Conservation (phyloP, 2,797 vertebrate genomes). For the Manis pentadactyla region DNA sequence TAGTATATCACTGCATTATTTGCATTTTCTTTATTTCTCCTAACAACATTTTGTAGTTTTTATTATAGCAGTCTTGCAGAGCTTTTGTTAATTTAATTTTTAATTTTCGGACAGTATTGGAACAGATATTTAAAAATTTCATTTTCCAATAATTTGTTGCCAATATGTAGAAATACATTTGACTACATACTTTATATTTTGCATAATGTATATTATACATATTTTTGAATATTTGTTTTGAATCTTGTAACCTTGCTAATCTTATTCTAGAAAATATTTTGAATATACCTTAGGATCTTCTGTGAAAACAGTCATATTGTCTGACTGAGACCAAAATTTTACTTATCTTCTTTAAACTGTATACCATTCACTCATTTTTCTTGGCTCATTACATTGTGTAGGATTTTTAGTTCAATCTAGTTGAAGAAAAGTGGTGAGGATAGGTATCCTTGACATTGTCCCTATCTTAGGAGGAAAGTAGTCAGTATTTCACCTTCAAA, state of each 20-base stretch:
- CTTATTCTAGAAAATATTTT: background rate
- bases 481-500: background rate
- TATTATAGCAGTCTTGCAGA: background rate
- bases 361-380: background rate
- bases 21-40: constrained; percentile 18
- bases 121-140: constrained; percentile 47
- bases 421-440: background rate
- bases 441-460: background rate
- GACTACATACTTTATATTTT: background rate
- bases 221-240: background rate
- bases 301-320: background rate
- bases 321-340: background rate
- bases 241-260: background rate
- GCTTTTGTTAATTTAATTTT: constrained; percentile 42
- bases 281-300: background rate
- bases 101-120: background rate
- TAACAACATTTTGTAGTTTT: constrained; percentile 17
- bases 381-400: background rate
- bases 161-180: background rate
- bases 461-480: background rate
- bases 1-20: background rate
- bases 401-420: background rate
- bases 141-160: constrained; percentile 35
- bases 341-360: background rate
- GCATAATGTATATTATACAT: background rate